Base-by-base conservation (phyloP, 1,140 invertebrate genomes). In the Leptinotarsa texana region DNA sequence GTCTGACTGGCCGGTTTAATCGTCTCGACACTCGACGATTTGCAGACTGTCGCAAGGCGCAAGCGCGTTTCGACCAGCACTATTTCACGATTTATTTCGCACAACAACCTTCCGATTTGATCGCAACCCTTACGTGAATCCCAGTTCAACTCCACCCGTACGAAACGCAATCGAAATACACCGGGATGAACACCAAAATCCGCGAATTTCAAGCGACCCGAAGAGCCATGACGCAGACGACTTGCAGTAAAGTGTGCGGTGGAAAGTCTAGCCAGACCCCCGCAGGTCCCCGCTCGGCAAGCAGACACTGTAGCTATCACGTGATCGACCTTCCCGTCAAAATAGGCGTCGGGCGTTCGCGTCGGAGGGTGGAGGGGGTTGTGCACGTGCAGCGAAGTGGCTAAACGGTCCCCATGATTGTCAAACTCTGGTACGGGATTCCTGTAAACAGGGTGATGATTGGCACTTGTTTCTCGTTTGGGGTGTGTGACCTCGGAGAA, bases 261-360 rank as follows among this genome's bases (percentile, higher is more conserved):
- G 75, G 80, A 80, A 80, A 81, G 80, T 81, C 80, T 81, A 81
- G 80, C 79, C 80, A 74, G 62, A 69, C 68, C 78, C 69, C 75
- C 62, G 73, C 73, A 67, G 69, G 63, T 76, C 72, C 79, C 79
- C 33, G 33, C 74, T 74, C 76, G 72, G 21, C 72, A 66, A 65
- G 78, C 79, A 79, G 79, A 80, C 82, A 84, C 77, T 73, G 77
- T 74, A 65, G 63, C 71, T 72, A 73, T 83, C 87, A 89, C 87
- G 87, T 89, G 88, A 89, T 86, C 90, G 90, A 91, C 90, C 89
- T 91, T 90, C 91, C 90, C 90, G 90, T 92, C 90, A 92, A 91
- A 92, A 92, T 91, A 92, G 89, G 88, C 87, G 89, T 87, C 89
- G 87, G 88, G 88, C 62, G 83, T 80, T 77, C 74, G 61, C 65